Evolutionary conservation across 2,888 invertebrate genomes (phyloP), one percentile per base, ranked within the genome.

Genomic region (Cheilosia scutellata): DNA sequence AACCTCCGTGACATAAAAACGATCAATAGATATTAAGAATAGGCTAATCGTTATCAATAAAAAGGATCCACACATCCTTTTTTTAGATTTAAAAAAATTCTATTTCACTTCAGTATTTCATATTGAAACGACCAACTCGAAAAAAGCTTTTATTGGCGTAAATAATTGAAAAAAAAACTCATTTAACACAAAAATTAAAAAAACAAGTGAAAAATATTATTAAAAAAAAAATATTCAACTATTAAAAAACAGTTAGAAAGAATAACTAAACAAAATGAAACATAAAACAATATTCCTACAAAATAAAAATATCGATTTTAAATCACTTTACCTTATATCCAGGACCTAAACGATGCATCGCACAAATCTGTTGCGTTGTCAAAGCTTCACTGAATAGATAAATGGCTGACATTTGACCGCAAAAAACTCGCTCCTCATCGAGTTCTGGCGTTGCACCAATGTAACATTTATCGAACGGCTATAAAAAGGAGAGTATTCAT

Each of bases 401-500:
- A 91, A 99, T 97, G 70, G 99, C 98, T 29, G 98, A 98, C 98
- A 99, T 98, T 94, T 99, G 99, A 44, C 99, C 99, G 93, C 99
- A 99, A 93, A 99, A 99, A 88, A 99, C 98, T 86, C 98, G 95
- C 92, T 99, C 98, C 91, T 98, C 98, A 91, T 98, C 98, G 91
- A 98, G 93, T 93, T 99, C 99, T 1, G 98, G 98, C 65, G 98
- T 98, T 79, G 98, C 98, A 79, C 99, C 99, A 91, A 99, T 98
- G 93, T 98, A 99, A 93, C 99, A 99, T 93, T 99, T 99, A 94
- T 99, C 99, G 94, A 99, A 99, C 75, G 98, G 98, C 98, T 99
- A 93, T 9, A 60, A n/a, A 31, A 49, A 68, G 40, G 57, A 49
- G 5, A 4, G 33, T 2, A 68, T 31, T 27, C 16, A 53, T 60